Evolutionary conservation across 2,113 vertebrate genomes (phyloP), one percentile per base, ranked within the genome.

Genomic region (Colistium nudipinnis): DNA sequence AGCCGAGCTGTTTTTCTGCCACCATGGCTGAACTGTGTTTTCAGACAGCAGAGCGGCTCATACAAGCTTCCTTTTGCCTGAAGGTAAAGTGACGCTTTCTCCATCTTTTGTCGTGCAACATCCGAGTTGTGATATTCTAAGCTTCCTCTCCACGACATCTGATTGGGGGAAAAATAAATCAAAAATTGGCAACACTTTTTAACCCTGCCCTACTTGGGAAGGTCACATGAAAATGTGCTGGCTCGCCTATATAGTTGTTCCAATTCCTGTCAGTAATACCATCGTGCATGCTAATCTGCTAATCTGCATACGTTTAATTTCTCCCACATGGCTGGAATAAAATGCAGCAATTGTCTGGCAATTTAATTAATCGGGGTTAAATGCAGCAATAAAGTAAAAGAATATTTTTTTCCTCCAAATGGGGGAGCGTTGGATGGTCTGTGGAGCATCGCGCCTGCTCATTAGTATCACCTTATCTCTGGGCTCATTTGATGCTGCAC

Each of bases 281-380:
- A 62, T 81, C 73, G 72, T 17, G 35, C 47, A 59, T 30, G 7
- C 60, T 70, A 55, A 80, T 76, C 56, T 63, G 51, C 60, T 66
- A 22, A 51, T 67, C n/a, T n/a, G n/a, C 53, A 22, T 81, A 66
- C 66, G 59, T 81, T 80, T 66, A 59, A 54, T 62, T 24, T 76
- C 56, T 80, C 68, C 64, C 64, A 68, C 49, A 49, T 71, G 62
- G 76, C 28, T 61, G 45, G 53, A 79, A 78, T 67, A 77, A 78
- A 73, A 76, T 82, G 22, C 56, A 66, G 28, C 61, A 78, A 30
- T 78, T 60, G 48, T 65, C 72, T 55, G 62, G 48, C 70, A 83
- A 76, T 41, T 68, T 61, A 75, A 78, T 82, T 35, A 84, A 81
- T 83, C 55, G 76, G 28, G 59, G 60, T 70, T 74, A 74, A 86